These are phyloP conservation scores for Oncorhynchus kisutch DNA, from an alignment of 2,113 vertebrate genomes.

Conservation along the genomic window DNA sequence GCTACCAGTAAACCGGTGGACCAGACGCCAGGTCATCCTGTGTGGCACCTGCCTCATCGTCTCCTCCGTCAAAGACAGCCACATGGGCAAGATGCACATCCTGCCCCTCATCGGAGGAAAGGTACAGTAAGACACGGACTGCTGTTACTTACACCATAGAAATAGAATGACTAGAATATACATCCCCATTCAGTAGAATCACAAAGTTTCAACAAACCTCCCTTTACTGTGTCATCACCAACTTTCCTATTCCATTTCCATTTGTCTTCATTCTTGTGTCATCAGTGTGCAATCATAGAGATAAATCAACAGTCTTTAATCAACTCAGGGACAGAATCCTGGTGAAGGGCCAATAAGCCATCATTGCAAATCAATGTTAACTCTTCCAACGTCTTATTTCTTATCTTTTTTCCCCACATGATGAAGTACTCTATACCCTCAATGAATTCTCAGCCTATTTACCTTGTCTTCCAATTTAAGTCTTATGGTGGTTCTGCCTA, in stretches of 20 bases:
- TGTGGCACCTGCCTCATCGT: conserved; percentile 98
- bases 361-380: background rate
- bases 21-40: conserved; percentile 92
- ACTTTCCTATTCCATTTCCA: background rate
- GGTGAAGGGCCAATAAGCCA: background rate
- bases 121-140: conserved; percentile 63
- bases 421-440: conserved; percentile 8
- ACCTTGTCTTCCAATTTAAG: background rate
- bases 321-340: background rate
- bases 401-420: conserved; percentile 24
- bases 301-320: background rate
- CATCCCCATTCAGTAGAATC: background rate
- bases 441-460: background rate
- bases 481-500: background rate
- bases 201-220: conserved; percentile 16
- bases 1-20: conserved; percentile 96
- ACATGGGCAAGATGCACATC: conserved; percentile 96
- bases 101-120: conserved; percentile 97
- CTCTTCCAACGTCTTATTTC: conserved; percentile 10
- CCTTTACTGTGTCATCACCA: conserved; percentile 9
- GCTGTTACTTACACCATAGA: background rate
- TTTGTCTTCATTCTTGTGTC: background rate
- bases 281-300: background rate
- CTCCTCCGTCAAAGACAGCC: conserved; percentile 94
- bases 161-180: too few relatives aligned